Evolutionary conservation across 1,140 invertebrate species (phyloP).

Genomic region (Paramacrobiotus metropolitanus): DNA sequence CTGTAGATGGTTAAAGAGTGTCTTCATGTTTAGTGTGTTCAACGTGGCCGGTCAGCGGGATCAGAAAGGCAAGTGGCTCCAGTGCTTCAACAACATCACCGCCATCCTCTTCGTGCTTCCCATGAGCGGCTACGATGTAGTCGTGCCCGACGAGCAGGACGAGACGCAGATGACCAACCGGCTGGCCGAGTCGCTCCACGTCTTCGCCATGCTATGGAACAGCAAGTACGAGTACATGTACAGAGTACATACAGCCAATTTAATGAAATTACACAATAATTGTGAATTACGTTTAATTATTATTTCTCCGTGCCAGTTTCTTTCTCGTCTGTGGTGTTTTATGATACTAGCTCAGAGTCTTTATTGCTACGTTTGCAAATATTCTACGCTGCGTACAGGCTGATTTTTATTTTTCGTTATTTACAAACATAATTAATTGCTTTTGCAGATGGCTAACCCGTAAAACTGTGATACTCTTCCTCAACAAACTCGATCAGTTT

Average conservation of each 20-base stretch:
- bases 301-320: neutral
- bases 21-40: neutral
- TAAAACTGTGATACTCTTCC: neutral
- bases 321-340: neutral
- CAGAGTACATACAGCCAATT: neutral
- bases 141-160: neutral
- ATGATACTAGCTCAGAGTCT: too few relatives aligned
- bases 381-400: too few relatives aligned
- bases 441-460: neutral
- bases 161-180: neutral
- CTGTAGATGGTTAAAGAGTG: too few relatives aligned
- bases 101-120: neutral
- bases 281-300: too few relatives aligned
- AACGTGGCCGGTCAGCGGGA: slow-evolving; percentile 2
- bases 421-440: too few relatives aligned
- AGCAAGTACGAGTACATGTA: neutral
- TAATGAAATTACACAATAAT: too few relatives aligned
- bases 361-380: too few relatives aligned
- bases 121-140: neutral
- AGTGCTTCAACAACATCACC: slow-evolving; percentile 3
- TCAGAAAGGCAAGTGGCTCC: slow-evolving; percentile 1
- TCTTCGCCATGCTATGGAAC: neutral
- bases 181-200: neutral
- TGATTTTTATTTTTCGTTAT: too few relatives aligned
- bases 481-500: neutral